Base-by-base conservation (phyloP, 2,888 invertebrate species). In the Falcaria lacertinaria region DNA sequence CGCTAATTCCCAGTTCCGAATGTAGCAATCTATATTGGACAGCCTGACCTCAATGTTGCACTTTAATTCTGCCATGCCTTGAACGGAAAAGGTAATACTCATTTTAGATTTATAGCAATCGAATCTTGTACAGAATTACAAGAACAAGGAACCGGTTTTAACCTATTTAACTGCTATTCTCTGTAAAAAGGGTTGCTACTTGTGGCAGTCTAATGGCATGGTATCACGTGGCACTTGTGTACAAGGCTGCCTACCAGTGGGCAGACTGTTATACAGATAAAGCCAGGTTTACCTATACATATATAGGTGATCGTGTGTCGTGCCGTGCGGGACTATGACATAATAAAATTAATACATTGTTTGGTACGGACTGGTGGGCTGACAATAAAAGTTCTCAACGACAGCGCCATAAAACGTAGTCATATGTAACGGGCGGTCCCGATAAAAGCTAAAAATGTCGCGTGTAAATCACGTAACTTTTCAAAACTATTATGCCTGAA, bases 401-500 rank as follows among this genome's bases (percentile, higher is more conserved):
- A 77, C 74, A 76, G 73, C 74, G 65, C 74, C 80, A 75, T 82
- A 82, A 81, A 84, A 74, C 70, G 64, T 56, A 70, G 73, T 69
- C 75, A 69, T 73, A 76, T 72, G 74, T 70, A 75, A 67, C 66
- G 69, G 74, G 69, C 69, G 72, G 69, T 68, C 69, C 69, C 77
- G 75, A 83, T 82, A 84, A 83, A 85, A 83, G 78, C 76, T 71
- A 76, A 80, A 80, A 84, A 76, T 69, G 80, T 87, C 82, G 81
- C 85, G 85, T 86, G 85, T 82, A 86, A 88, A 88, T 87, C 85
- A 83, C 81, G 74, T 75, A 86, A 88, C 81, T 87, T 87, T 80
- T 88, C 83, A 83, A 84, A 88, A 87, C 87, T 88, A 87, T 88
- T 86, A 87, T 84, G 80, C 76, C 80, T 86, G 86, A 87, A 88